Conservation (phyloP, 2,797 vertebrate species). For the Hirundo rustica region DNA sequence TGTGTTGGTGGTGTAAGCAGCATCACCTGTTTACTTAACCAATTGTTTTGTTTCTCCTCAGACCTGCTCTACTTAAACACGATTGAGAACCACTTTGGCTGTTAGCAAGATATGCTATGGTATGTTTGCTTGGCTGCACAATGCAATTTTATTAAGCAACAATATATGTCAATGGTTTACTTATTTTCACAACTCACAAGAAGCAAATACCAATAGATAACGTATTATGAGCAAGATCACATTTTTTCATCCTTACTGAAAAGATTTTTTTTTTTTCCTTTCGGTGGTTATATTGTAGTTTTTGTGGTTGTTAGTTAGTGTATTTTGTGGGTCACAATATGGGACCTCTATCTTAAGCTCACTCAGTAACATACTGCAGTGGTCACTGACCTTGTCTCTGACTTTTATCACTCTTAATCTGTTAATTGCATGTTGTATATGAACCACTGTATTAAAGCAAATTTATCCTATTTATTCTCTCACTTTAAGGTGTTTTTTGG, state of each 20-base stretch:
- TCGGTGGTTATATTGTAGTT: background rate
- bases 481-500: background rate
- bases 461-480: background rate
- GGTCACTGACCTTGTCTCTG: background rate
- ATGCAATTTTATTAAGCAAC: background rate
- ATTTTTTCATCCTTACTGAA: background rate
- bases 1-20: background rate
- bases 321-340: background rate
- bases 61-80: background rate
- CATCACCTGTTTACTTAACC: background rate
- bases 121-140: background rate
- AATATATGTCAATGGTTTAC: background rate
- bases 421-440: background rate
- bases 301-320: background rate
- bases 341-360: background rate
- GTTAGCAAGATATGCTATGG: background rate
- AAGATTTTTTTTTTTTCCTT: background rate
- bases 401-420: background rate
- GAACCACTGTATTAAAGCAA: background rate
- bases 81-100: background rate
- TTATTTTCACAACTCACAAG: background rate
- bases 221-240: background rate
- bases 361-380: rapidly evolving
- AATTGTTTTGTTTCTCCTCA: background rate
- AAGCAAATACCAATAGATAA: background rate